These are phyloP conservation scores for Solenopsis invicta DNA, from an alignment of 1,140 invertebrate species.

Conservation along the genomic window DNA sequence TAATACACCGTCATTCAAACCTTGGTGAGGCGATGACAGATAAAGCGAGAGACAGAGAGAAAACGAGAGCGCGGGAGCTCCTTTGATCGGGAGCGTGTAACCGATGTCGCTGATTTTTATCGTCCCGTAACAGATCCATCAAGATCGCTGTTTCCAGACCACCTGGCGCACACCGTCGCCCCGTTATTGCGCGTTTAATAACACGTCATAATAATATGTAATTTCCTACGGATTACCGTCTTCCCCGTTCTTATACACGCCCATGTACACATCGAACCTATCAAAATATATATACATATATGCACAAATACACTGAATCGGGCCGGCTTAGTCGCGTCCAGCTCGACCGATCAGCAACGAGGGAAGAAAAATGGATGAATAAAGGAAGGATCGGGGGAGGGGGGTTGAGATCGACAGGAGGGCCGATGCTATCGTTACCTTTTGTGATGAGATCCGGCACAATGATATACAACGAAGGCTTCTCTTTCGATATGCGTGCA, in stretches of 20 bases:
- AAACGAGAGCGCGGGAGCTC: constrained; percentile 47
- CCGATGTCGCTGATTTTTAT: constrained; percentile 68
- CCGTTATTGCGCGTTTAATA: constrained; percentile 80
- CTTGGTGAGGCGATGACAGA: constrained; percentile 24
- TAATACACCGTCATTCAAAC: constrained; percentile 42
- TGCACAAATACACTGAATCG: constrained; percentile 46
- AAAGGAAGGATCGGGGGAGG: constrained; percentile 35
- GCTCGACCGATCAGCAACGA: constrained; percentile 11
- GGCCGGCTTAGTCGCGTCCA: constrained; percentile 18
- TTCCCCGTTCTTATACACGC: constrained; percentile 23
- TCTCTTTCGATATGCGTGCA: constrained; percentile 62
- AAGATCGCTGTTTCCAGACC: constrained; percentile 67
- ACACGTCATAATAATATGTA: constrained; percentile 79
- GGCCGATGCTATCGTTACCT: constrained; percentile 79
- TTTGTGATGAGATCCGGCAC: constrained; percentile 81
- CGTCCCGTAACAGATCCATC: constrained; percentile 67
- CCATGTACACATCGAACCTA: constrained; percentile 20
- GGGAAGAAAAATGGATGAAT: constrained; percentile 38
- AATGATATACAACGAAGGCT: constrained; percentile 73
- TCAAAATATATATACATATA: not conserved
- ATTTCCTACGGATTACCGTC: constrained; percentile 74
- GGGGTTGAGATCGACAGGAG: constrained; percentile 72
- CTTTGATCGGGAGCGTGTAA: constrained; percentile 62
- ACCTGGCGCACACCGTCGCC: constrained; percentile 69
- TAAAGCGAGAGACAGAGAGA: not conserved